These are phyloP conservation scores for Steinernema khuongi DNA, from an alignment of 1,140 invertebrate species.

Conservation along the genomic window DNA sequence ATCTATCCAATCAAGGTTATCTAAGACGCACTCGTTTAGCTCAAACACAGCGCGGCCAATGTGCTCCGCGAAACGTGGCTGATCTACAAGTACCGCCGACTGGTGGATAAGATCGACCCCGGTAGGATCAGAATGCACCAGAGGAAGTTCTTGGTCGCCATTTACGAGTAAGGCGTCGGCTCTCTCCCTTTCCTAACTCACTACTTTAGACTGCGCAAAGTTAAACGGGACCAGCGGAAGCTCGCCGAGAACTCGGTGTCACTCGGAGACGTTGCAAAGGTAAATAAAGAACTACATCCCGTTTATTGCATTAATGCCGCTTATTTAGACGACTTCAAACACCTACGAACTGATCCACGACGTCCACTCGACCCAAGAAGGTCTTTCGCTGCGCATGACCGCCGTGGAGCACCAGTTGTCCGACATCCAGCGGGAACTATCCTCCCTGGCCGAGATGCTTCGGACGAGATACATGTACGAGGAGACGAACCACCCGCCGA, in stretches of 20 bases:
- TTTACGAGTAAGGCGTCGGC: constrained; percentile 82
- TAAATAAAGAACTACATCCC: constrained; percentile 62
- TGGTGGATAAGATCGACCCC: constrained; percentile 92
- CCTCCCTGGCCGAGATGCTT: constrained; percentile 35
- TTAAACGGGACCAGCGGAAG: constrained; percentile 99
- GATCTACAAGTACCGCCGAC: constrained; percentile 97
- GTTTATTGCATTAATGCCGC: constrained; percentile 9
- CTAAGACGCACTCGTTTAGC: constrained; percentile 63
- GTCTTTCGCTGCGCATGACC: constrained; percentile 54
- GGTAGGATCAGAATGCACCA: constrained; percentile 92
- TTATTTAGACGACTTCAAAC: constrained; percentile 49
- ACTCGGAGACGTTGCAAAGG: constrained; percentile 99
- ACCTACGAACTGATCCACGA: constrained; percentile 55
- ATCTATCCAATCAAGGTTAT: too few relatives aligned
- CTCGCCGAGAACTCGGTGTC: constrained; percentile 98
- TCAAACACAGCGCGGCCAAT: constrained; percentile 99
- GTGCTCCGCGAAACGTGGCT: constrained; percentile 98
- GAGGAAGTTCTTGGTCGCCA: constrained; percentile 96
- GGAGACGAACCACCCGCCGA: not conserved
- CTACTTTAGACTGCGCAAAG: constrained; percentile 78
- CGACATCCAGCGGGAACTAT: constrained; percentile 48
- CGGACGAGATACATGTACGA: constrained; percentile 15
- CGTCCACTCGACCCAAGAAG: constrained; percentile 54
- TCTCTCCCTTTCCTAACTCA: not conserved
- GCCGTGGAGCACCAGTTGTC: constrained; percentile 53